Conservation (phyloP, 1,140 invertebrate species). For the Dermatophagoides farinae region DNA sequence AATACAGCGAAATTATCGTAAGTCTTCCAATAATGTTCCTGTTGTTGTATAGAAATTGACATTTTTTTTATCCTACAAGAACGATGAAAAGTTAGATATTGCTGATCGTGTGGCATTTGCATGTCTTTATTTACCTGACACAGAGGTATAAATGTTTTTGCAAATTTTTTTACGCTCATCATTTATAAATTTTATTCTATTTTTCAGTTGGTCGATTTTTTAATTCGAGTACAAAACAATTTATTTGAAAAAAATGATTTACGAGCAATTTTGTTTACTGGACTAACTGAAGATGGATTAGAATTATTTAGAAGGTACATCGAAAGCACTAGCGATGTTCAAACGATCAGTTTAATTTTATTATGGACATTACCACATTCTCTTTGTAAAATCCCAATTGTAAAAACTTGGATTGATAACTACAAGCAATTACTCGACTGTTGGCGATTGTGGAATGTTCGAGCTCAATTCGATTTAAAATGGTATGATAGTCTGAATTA, state of each 20-base stretch:
- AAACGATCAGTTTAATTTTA: slow-evolving; percentile 61
- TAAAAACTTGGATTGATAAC: slow-evolving; percentile 50
- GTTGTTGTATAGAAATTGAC: neutral
- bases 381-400: slow-evolving; percentile 35
- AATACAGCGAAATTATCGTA: slow-evolving; percentile 55
- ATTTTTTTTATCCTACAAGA: slow-evolving; percentile 33
- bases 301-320: slow-evolving; percentile 67
- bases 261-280: slow-evolving; percentile 63
- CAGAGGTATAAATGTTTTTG: slow-evolving; percentile 28
- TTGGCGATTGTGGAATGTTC: slow-evolving; percentile 57
- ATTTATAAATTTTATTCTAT: slow-evolving; percentile 13
- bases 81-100: slow-evolving; percentile 55
- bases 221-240: slow-evolving; percentile 43
- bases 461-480: slow-evolving; percentile 52
- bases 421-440: slow-evolving; percentile 50
- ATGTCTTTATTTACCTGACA: slow-evolving; percentile 62
- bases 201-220: slow-evolving; percentile 43
- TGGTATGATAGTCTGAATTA: slow-evolving; percentile 36
- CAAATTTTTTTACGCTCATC: neutral
- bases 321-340: slow-evolving; percentile 72
- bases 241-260: slow-evolving; percentile 56
- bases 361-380: slow-evolving; percentile 43
- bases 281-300: slow-evolving; percentile 34
- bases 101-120: slow-evolving; percentile 84
- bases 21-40: slow-evolving; percentile 21